Base-by-base conservation (phyloP, 1,140 invertebrate species). In the Meteorus sp. region DNA sequence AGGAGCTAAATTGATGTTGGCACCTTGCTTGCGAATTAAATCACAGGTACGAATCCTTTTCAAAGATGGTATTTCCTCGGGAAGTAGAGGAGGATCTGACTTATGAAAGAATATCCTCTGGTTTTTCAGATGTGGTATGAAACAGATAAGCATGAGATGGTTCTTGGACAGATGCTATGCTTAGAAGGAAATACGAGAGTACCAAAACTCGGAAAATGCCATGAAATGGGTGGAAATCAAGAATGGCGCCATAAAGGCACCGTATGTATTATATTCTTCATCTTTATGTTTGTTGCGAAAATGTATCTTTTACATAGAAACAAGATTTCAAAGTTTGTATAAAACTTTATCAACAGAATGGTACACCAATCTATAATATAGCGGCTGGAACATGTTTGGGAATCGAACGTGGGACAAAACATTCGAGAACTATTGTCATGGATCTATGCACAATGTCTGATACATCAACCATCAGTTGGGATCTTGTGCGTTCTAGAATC, bases 181-280 rank as follows among this genome's bases (percentile, higher is more conserved):
- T 70, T 98, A 54, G 93, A 97, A 78, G 87, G 89, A 2, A 81
- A 78, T 2, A 81, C 85, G 29, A 77, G 83, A 27, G 67, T 72
- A 39, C 90, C 92, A 0, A 79, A 85, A 43, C 77, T 97, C 6
- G 87, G 88, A 54, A 97, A 97, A 78, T 98, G 95, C 71, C 93
- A 96, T 73, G 93, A 95, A 74, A 89, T 93, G 82, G 88, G 91
- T 13, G 92, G 90, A 1, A 84, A 88, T 63, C 95, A 97, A 77
- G 90, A 93, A 63, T 98, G 94, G 95, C 87, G 86, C 53, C 86
- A 91, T 66, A 88, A 87, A 63, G 83, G 82, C 53, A 75, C 82
- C 53, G 89, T 89, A 76, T 80, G 77, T 81, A 60, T 58, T 56
- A 58, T 52, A 44, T 31, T 19, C 8, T 8, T 41, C 7, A 47